Evolutionary conservation across 2,888 invertebrate species (phyloP).

Genomic region (Pachliopta kotzebuea): DNA sequence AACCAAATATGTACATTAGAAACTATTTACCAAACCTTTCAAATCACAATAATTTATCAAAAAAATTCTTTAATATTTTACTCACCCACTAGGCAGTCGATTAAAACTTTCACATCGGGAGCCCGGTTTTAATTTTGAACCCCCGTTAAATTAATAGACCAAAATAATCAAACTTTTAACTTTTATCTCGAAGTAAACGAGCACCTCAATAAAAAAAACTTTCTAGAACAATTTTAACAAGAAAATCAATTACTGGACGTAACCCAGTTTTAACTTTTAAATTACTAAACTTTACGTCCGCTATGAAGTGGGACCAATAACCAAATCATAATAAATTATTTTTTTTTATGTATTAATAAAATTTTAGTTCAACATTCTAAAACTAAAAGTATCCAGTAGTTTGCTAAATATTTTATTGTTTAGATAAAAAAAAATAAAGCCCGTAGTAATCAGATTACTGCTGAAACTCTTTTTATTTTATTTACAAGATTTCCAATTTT

Average conservation of each 20-base stretch:
- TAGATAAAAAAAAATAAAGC: neutral
- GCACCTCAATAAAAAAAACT: slow-evolving; percentile 19
- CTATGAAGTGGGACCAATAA: neutral
- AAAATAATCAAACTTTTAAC: slow-evolving; percentile 23
- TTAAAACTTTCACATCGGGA: neutral
- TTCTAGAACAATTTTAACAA: slow-evolving; percentile 17
- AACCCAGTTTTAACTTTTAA: slow-evolving; percentile 24
- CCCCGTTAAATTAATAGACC: slow-evolving; percentile 6
- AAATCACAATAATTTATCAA: neutral
- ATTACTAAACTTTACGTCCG: slow-evolving; percentile 24
- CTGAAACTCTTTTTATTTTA: no score
- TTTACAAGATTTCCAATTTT: neutral
- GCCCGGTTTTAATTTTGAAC: slow-evolving; percentile 2
- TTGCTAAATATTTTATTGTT: neutral
- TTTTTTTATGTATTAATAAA: neutral
- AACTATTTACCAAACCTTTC: neutral
- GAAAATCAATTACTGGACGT: slow-evolving; percentile 23
- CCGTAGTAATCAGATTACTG: no score
- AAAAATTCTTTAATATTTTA: neutral
- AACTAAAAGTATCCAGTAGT: no score
- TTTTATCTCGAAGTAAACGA: slow-evolving; percentile 12
- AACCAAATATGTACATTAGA: neutral
- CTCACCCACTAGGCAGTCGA: neutral
- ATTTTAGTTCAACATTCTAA: neutral
- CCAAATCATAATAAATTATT: neutral